Conservation (phyloP, 2,888 invertebrate genomes). For the Lasioglossum figueresi region DNA sequence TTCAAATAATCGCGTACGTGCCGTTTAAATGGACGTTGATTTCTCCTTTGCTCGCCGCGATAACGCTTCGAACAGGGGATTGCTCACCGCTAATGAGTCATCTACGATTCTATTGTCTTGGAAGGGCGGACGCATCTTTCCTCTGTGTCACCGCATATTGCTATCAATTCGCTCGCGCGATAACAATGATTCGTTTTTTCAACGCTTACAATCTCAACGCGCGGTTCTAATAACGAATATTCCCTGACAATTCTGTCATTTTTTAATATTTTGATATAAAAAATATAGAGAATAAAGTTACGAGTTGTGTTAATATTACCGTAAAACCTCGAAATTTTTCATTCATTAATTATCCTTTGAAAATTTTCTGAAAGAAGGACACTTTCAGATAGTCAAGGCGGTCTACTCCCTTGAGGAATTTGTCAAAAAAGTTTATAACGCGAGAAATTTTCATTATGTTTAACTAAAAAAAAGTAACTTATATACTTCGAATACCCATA, state of each 20-base stretch:
- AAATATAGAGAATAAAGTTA: no score
- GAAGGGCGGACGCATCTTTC: neutral
- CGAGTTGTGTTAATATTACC: no score
- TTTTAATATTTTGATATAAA: no score
- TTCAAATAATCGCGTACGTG: neutral
- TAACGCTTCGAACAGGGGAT: neutral
- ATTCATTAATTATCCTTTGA: neutral
- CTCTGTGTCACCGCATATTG: neutral
- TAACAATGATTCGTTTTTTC: neutral
- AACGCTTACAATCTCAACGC: neutral
- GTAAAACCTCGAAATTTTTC: no score
- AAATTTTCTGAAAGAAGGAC: neutral
- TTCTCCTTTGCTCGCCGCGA: neutral
- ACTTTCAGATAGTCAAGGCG: neutral
- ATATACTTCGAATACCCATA: neutral
- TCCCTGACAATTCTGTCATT: no score
- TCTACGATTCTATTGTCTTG: neutral
- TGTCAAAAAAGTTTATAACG: neutral
- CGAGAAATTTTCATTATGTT: neutral
- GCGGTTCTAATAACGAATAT: neutral
- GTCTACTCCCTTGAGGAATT: neutral
- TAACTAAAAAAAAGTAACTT: neutral
- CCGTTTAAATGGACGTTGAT: neutral
- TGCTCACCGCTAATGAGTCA: neutral
- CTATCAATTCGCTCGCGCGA: neutral